Evolutionary conservation across 2,797 vertebrate species (phyloP).

Genomic region (Aplochiton taeniatus): DNA sequence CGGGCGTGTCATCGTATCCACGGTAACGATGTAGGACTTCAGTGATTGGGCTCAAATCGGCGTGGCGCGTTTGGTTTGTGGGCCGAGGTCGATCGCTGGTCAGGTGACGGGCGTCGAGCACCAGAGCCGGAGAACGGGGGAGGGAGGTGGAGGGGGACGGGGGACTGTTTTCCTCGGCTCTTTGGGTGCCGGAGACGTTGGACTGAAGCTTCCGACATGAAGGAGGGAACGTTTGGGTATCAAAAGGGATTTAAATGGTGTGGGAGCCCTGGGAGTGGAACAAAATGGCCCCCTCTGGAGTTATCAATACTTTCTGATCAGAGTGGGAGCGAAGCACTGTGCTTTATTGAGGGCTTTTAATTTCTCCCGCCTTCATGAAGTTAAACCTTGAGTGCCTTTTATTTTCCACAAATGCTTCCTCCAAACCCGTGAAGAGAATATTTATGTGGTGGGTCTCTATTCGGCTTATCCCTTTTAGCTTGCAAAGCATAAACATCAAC

Average conservation of each 20-base stretch:
- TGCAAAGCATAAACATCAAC: too few species aligned
- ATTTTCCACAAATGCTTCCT: neutral
- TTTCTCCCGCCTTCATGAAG: conserved; percentile 15
- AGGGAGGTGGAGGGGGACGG: too few species aligned
- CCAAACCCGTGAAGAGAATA: neutral
- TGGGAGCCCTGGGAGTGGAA: neutral
- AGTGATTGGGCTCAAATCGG: conserved; percentile 39
- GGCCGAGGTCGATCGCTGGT: conserved; percentile 32
- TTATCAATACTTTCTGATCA: conserved; percentile 32
- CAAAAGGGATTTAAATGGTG: conserved; percentile 9
- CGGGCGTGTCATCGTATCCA: conserved; percentile 40
- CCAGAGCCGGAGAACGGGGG: too few species aligned
- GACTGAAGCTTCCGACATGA: too few species aligned
- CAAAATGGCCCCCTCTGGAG: conserved; percentile 25
- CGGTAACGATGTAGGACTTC: conserved; percentile 46
- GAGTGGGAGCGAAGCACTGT: conserved; percentile 25
- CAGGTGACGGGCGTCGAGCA: conserved; percentile 24
- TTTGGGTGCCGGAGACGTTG: too few species aligned
- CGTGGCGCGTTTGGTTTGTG: conserved; percentile 39
- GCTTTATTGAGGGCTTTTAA: conserved; percentile 11
- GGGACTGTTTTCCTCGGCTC: too few species aligned
- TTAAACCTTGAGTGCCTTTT: conserved; percentile 2
- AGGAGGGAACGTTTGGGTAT: conserved; percentile 21
- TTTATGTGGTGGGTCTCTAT: neutral
- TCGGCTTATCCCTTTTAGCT: neutral